Evolutionary conservation across 2,113 vertebrate genomes (phyloP), one percentile per base, ranked within the genome.

Genomic region (Excalfactoria chinensis): DNA sequence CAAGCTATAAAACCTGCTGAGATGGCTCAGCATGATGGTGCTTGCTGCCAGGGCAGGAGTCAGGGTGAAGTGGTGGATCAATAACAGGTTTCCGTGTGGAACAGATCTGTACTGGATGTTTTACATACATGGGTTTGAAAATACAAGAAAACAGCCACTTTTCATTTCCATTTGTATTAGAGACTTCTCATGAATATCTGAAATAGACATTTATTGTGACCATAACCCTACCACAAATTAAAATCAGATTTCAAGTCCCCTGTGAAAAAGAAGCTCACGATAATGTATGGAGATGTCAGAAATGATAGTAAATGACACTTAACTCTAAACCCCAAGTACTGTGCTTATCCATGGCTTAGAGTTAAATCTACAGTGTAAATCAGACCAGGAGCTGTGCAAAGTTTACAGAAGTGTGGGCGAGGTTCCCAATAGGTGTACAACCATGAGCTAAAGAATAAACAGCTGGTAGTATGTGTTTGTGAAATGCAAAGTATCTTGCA

Each of bases 211-310:
- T 97, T 97, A 96, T 91, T 97, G 90, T 96, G 96, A 93, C 96
- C 82, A 83, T 97, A 97, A 96, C 84, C 62, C 68, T 91, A 88
- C 95, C 95, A 83, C 96, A 98, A 98, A 98, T 98, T 96, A 97
- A 97, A 97, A 96, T 97, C 97, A 98, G 96, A 95, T 88, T 71
- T 69, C 15, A 72, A 82, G 59, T 93, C 69, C 67, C 84, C 92
- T 74, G 80, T 90, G 92, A 95, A 95, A 97, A 97, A 95, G 72
- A 43, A 94, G 85, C 87, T 96, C 88, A 95, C 96, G 96, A 84
- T 96, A 93, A 92, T 84, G 75, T 71, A 94, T 88, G 84, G 95
- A 97, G 88, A 97, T 94, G 96, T 97, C 93, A 97, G 94, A 97
- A 97, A 96, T 95, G 70, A 96, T 96, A 91, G 78, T 93, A 94